Percentiles rank a stretch among this genome's conserved stretches.
Evolutionary conservation across 1,140 invertebrate genomes (phyloP).

Genomic region (Uloborus diversus): DNA sequence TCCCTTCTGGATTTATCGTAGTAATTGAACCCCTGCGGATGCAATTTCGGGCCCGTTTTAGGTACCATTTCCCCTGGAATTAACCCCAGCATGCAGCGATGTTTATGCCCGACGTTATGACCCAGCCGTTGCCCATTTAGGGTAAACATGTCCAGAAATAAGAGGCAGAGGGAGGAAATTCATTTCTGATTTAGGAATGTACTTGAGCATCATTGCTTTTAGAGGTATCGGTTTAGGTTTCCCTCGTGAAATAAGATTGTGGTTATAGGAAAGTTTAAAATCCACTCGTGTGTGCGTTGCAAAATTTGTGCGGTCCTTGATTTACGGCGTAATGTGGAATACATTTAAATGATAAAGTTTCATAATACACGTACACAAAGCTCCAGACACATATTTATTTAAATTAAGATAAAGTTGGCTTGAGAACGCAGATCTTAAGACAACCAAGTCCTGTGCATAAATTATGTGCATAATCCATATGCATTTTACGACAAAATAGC

Average conservation of each 20-base stretch:
- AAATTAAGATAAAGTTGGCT: too few relatives aligned
- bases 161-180: not conserved
- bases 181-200: slow-evolving; percentile 4
- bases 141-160: slow-evolving; percentile 23
- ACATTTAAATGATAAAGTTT: too few relatives aligned
- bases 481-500: too few relatives aligned
- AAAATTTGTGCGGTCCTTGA: too few relatives aligned
- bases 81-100: not conserved
- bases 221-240: not conserved
- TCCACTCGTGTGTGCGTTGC: too few relatives aligned
- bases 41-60: slow-evolving; percentile 4
- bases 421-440: too few relatives aligned
- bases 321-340: too few relatives aligned
- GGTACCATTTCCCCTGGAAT: slow-evolving; percentile 10
- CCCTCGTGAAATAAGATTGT: not conserved
- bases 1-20: slow-evolving; percentile 15
- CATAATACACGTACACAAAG: too few relatives aligned
- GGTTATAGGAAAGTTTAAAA: not conserved
- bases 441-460: too few relatives aligned
- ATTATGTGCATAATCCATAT: too few relatives aligned
- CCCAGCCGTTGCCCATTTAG: not conserved
- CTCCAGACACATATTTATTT: too few relatives aligned
- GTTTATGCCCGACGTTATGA: slow-evolving; percentile 17
- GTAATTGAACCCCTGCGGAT: slow-evolving; percentile 25
- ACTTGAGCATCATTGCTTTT: not conserved